Evolutionary conservation across 2,888 invertebrate genomes (phyloP), one percentile per base, ranked within the genome.

Genomic region (Ypsolopha sequella): DNA sequence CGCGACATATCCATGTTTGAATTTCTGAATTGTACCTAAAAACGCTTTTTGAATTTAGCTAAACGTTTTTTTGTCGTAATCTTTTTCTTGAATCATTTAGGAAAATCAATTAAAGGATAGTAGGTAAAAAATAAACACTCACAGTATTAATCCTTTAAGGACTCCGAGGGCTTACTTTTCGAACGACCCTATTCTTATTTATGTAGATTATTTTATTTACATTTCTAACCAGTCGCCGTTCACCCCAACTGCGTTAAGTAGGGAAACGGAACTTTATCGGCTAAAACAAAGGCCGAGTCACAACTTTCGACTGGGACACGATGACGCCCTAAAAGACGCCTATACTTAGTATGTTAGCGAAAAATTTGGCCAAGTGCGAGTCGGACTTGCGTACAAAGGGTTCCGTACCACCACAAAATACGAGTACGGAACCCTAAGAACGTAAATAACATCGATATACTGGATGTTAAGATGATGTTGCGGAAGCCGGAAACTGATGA

Each of bases 281-380:
- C 46, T 48, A 49, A 54, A 52, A 53, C 53, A 54, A 52, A 54
- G 51, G 52, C 45, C 49, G 45, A 45, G 44, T 39, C 53, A 41
- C 50, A 50, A 53, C 50, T 53, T 45, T 49, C 44, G 14, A 41
- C 44, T 38, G 41, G 50, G 38, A 47, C 41, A 34, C 36, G 49
- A 11, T 41, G 36, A n/a, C 50, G 45, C 47, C 41, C 52, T 44
- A 48, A 52, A 52, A 48, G 45, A 49, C 44, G 48, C 51, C 53
- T 47, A 48, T 49, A 54, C 56, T 61, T 60, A 56, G 57, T 47
- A 56, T 55, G 56, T 58, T 59, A 61, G 60, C 59, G 60, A 64
- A 64, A 66, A n/a, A n/a, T n/a, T n/a, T n/a, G n/a, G n/a, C n/a
- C n/a, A n/a, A n/a, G n/a, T n/a, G n/a, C n/a, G n/a, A n/a, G n/a